Conservation (phyloP, 2,888 invertebrate genomes). For the Hipparchia sbordonii region DNA sequence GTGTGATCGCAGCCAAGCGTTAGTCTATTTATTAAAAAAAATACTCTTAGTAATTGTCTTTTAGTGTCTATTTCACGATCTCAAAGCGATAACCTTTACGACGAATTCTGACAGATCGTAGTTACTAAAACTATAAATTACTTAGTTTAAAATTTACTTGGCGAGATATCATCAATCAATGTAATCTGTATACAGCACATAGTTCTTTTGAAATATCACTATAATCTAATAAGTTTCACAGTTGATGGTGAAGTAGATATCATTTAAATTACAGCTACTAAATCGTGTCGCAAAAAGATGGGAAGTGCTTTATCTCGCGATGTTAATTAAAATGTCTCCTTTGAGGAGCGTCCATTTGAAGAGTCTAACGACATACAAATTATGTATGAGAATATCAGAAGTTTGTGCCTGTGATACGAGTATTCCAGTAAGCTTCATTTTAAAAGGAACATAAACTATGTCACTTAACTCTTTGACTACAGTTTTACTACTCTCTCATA, state of each 20-base stretch:
- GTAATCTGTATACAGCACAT: neutral
- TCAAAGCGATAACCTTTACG: too few relatives aligned
- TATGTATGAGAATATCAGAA: slow-evolving; percentile 16
- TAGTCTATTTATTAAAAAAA: neutral
- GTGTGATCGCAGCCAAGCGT: too few relatives aligned
- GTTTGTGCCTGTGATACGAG: slow-evolving; percentile 3
- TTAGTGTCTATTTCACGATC: too few relatives aligned
- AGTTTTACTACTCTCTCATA: neutral
- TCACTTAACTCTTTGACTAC: neutral
- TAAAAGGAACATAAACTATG: neutral
- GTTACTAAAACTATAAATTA: too few relatives aligned
- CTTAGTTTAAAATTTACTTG: neutral
- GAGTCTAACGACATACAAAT: slow-evolving; percentile 25
- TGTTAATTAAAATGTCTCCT: slow-evolving; percentile 37
- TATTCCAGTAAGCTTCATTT: neutral
- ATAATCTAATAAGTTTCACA: neutral
- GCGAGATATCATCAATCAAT: too few relatives aligned
- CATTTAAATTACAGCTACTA: slow-evolving; percentile 41
- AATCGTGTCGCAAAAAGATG: slow-evolving; percentile 37
- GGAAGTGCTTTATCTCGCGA: slow-evolving; percentile 38
- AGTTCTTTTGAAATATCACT: neutral
- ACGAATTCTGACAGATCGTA: too few relatives aligned
- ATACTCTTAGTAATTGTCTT: too few relatives aligned
- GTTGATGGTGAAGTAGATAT: slow-evolving; percentile 20
- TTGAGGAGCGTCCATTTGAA: slow-evolving; percentile 26